A percentile compares a stretch with the other conserved stretches of the same genome.
phyloP scores from a whole-genome alignment of 2,113 vertebrate genomes.

The Herpailurus yagouaroundi region DNA sequence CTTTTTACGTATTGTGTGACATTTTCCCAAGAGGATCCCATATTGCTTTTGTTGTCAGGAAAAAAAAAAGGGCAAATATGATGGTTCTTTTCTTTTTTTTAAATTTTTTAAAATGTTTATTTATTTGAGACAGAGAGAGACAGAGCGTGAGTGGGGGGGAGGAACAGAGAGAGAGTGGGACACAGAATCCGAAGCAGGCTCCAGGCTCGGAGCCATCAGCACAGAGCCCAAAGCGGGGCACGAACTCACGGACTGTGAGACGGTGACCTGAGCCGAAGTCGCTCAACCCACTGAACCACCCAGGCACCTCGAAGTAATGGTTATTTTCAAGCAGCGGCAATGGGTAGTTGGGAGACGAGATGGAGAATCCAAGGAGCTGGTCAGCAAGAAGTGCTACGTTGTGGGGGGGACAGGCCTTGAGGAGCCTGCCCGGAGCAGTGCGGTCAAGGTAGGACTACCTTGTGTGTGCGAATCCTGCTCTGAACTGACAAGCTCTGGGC shows the following conservation, averaged over 20 bases:
- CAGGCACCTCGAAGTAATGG: neutral
- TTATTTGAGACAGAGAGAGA: too few relatives aligned
- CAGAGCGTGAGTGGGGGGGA: too few relatives aligned
- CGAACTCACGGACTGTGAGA: too few relatives aligned
- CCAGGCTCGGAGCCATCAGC: too few relatives aligned
- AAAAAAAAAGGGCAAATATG: neutral
- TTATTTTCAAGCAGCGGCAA: neutral
- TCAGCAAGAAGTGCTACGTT: rapidly evolving
- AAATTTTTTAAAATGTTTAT: too few relatives aligned
- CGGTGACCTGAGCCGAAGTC: too few relatives aligned
- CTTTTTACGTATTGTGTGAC: neutral
- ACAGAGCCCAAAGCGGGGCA: too few relatives aligned
- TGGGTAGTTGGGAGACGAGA: neutral
- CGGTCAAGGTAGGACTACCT: rapidly evolving
- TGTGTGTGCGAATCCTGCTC: neutral
- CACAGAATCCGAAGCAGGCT: too few relatives aligned
- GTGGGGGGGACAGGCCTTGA: rapidly evolving
- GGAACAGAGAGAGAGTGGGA: too few relatives aligned
- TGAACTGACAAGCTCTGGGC: rapidly evolving
- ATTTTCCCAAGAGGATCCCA: neutral
- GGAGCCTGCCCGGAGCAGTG: rapidly evolving
- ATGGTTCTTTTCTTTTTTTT: neutral
- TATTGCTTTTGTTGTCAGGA: neutral
- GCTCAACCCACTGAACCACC: too few relatives aligned
- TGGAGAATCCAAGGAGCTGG: neutral